phyloP scores from a whole-genome alignment of 2,797 vertebrate genomes.

The Sphenopsis melanotis region DNA sequence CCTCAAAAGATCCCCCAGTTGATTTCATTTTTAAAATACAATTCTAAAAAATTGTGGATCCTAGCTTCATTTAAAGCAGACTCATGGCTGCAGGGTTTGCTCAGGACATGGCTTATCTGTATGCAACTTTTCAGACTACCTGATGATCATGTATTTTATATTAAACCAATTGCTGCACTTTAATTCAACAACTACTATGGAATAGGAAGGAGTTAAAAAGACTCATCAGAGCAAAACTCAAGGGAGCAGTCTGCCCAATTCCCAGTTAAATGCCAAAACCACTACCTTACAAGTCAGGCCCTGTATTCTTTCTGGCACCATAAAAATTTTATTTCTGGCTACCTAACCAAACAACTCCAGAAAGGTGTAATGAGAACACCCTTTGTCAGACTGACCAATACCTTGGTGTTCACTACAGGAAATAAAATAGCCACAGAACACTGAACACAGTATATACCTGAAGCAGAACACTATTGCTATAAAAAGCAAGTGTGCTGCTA shows the following conservation, averaged over 20 bases:
- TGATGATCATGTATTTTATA: not conserved
- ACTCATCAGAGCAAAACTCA: not conserved
- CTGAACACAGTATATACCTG: not conserved
- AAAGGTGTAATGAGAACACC: not conserved
- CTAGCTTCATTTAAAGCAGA: not conserved
- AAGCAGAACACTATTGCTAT: not conserved
- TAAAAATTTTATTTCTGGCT: not conserved
- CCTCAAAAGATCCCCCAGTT: not conserved
- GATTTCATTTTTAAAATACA: not conserved
- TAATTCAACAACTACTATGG: not conserved
- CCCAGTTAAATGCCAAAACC: not conserved
- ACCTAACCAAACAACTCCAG: not conserved
- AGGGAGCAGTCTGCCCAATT: not conserved
- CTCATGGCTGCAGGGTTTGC: not conserved
- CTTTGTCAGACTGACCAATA: not conserved
- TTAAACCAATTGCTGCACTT: not conserved
- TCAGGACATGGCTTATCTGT: not conserved
- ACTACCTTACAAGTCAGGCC: not conserved
- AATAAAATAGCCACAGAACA: not conserved
- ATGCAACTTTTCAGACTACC: not conserved
- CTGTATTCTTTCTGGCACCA: not conserved
- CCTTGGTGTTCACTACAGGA: fast-evolving
- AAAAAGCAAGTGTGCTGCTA: not conserved
- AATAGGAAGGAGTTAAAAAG: not conserved
- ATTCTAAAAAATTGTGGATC: not conserved